Base-by-base conservation (phyloP, 2,797 vertebrate genomes). In the Xenops minutus region DNA sequence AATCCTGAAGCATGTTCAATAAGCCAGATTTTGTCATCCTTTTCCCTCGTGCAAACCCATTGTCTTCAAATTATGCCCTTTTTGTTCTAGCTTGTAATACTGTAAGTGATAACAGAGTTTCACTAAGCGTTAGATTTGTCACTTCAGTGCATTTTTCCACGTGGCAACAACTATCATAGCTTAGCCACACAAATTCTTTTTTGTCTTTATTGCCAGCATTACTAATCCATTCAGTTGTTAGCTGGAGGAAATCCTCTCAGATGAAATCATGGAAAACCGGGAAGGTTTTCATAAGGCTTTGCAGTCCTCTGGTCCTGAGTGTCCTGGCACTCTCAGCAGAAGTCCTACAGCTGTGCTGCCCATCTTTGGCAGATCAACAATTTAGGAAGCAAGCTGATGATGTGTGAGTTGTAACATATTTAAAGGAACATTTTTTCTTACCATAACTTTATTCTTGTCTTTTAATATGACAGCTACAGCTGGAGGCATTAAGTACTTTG, bases 331-430 rank as follows among this genome's bases (percentile, higher is more conserved):
- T 7, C 37, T 98, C 44, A 88, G 54, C 32, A 93, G 54, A 90
- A 82, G 36, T 97, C 54, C 73, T 98, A 49, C 95, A 78, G 14
- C 37, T 85, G 1, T 96, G 89, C 55, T 98, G 96, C 67, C 89
- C 95, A 3, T 86, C 92, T 71, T 79, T 98, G 63, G 95, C 97
- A 9, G 93, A 96, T 16, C 90, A 97, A 24, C 93, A 97, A 14
- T 93, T 97, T 74, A 69, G 92, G 19, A 97, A 93, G 98, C 98
- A 96, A 97, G 97, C 58, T 64, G 49, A 62, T 58, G 37, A 22
- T 21, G 7, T 49, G 12, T 44, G 74, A 73, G 17, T 61, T 41
- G 19, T 36, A 66, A 34, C 16, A 72, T 18, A 48, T 79, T 86
- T 77, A 51, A 75, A 26, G 14, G 54, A 52, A 74, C n/a, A 89